Conservation (phyloP, 2,113 vertebrate genomes). For the Anarhynchus alexandrinus region DNA sequence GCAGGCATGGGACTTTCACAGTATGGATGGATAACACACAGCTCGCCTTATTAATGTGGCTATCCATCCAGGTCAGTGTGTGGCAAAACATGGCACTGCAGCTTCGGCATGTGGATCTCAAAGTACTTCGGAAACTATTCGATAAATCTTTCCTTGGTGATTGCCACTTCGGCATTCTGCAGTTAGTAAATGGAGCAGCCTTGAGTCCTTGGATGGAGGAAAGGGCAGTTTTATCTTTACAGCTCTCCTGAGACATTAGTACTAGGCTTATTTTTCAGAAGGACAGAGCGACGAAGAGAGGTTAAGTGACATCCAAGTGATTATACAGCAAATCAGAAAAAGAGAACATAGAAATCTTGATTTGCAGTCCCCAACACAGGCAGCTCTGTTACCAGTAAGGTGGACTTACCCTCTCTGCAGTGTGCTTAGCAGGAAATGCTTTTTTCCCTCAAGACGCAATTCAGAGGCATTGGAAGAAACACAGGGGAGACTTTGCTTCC, state of each 20-base stretch:
- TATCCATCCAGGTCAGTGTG: accelerated
- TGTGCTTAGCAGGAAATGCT: not conserved
- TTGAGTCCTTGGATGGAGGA: not conserved
- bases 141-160: not conserved
- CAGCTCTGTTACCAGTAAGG: not conserved
- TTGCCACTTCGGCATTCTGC: not conserved
- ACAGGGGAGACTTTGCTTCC: accelerated
- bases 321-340: not conserved
- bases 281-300: not conserved
- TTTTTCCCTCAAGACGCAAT: not conserved
- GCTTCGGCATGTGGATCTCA: not conserved
- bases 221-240: not conserved
- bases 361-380: not conserved
- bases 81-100: not conserved
- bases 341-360: not conserved
- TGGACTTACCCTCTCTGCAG: not conserved
- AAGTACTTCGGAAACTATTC: not conserved
- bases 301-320: not conserved
- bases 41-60: not conserved
- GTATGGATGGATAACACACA: not conserved
- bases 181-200: not conserved
- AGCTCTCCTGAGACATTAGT: not conserved
- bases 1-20: not conserved
- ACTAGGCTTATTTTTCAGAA: not conserved
- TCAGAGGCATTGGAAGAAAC: not conserved